Percentiles rank a stretch among this genome's conserved stretches.
These are phyloP conservation scores for Ormyrus labotus DNA, from an alignment of 2,888 invertebrate species.

Conservation along the genomic window DNA sequence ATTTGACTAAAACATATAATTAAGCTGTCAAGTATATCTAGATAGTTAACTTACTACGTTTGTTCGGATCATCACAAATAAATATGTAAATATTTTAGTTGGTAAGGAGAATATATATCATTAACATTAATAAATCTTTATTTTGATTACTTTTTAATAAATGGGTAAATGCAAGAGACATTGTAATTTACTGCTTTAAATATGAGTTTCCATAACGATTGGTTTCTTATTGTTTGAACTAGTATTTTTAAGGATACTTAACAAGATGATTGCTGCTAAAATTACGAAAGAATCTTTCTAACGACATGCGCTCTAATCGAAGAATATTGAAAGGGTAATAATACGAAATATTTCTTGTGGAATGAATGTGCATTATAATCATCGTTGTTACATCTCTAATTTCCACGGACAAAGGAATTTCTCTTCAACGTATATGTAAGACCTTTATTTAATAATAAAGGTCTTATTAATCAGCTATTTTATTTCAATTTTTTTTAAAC, in stretches of 20 bases:
- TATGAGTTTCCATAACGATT: neutral
- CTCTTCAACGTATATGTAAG: neutral
- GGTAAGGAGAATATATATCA: conserved; percentile 22
- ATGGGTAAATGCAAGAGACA: neutral
- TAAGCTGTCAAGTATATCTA: conserved; percentile 22
- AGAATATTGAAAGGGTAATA: conserved; percentile 22
- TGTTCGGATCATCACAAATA: conserved; percentile 20
- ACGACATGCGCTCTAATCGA: conserved; percentile 8
- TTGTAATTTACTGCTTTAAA: neutral
- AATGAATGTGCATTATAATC: conserved; percentile 28
- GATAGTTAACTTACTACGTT: conserved; percentile 28
- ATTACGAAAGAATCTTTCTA: neutral
- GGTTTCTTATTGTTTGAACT: neutral
- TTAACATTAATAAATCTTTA: neutral
- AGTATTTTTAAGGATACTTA: neutral
- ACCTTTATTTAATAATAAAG: neutral
- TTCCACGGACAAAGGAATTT: neutral
- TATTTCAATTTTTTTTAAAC: conserved; percentile 7
- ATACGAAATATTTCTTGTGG: conserved; percentile 13
- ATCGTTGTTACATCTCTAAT: neutral
- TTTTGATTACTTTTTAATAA: neutral
- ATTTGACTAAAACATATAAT: neutral
- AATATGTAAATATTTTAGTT: conserved; percentile 43
- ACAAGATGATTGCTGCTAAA: neutral
- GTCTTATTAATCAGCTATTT: neutral